Evolutionary conservation across 2,888 invertebrate genomes (phyloP), one percentile per base, ranked within the genome.

Genomic region (Criorhina ranunculi): DNA sequence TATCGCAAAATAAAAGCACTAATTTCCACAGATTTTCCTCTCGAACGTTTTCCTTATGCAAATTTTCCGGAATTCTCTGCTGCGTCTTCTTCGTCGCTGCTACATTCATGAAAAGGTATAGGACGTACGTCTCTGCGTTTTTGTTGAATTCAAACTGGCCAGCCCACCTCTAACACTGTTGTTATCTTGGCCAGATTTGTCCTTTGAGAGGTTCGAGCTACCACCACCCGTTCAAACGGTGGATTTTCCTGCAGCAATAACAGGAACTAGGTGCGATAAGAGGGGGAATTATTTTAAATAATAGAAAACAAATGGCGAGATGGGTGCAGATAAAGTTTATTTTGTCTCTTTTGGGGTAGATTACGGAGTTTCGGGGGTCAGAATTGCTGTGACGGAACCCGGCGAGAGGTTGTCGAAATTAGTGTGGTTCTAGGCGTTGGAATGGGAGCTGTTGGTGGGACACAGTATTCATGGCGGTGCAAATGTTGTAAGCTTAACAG

Each of bases 221-320:
- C 15, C 29, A 37, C 31, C 29, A 33, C 24, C 24, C 24, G 49
- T 35, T 35, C 46, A 24, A 35, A 7, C 46, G 64, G 33, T 33
- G 15, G 19, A 29, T 35, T 11, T 7, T 31, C 29, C 24, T 62
- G 64, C 33, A 57, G 55, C 24, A 69, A 81, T 62, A 62, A 82
- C 53, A 66, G 17, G 37, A 82, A 78, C 72, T 67, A 78, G 82
- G 67, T 83, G 78, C 60, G 78, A 83, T 73, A 78, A 73, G 78
- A 78, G 67, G 49, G 62, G 62, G 62, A 83, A 83, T 83, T 83
- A 78, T 83, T 78, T 78, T 62, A 83, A 78, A 78, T 83, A 83
- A 83, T 83, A 78, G 78, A 78, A 78, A 73, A 78, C 78, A 83
- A 83, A 83, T 78, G 72, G 49, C 42, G 15, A 78, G 62, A 78